Evolutionary conservation across 1,140 invertebrate genomes (phyloP).

Genomic region (Zaprionus vittiger): DNA sequence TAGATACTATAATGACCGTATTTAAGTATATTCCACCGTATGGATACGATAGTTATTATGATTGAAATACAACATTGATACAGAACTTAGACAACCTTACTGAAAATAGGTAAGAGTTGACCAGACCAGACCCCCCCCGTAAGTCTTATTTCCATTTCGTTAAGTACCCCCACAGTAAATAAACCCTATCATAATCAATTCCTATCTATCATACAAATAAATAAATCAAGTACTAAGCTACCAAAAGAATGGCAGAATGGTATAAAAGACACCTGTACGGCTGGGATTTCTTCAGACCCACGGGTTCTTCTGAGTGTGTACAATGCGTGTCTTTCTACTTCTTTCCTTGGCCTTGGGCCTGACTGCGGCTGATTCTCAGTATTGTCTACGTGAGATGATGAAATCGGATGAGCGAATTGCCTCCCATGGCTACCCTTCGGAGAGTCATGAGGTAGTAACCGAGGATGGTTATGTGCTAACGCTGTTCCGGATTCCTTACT

Average conservation of each 20-base stretch:
- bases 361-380: conserved; percentile 30
- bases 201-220: conserved; percentile 13
- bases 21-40: too few relatives aligned
- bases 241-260: background rate
- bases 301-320: conserved; percentile 10
- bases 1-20: background rate
- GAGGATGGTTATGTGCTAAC: conserved; percentile 66
- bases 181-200: conserved; percentile 20
- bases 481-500: conserved; percentile 71
- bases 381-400: conserved; percentile 44
- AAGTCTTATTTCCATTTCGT: background rate
- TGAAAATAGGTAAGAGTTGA: background rate
- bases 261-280: conserved; percentile 27
- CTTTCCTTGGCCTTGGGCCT: conserved; percentile 36
- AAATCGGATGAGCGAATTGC: conserved; percentile 59
- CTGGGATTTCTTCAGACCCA: conserved; percentile 28
- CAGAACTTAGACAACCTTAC: background rate
- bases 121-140: conserved; percentile 17
- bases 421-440: conserved; percentile 67
- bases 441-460: conserved; percentile 57
- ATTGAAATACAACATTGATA: background rate
- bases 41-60: too few relatives aligned
- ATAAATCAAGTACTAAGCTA: conserved; percentile 36
- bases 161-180: background rate
- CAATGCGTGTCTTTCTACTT: conserved; percentile 45